Evolutionary conservation across 2,888 invertebrate species (phyloP).

Genomic region (Callyntrura sp.): DNA sequence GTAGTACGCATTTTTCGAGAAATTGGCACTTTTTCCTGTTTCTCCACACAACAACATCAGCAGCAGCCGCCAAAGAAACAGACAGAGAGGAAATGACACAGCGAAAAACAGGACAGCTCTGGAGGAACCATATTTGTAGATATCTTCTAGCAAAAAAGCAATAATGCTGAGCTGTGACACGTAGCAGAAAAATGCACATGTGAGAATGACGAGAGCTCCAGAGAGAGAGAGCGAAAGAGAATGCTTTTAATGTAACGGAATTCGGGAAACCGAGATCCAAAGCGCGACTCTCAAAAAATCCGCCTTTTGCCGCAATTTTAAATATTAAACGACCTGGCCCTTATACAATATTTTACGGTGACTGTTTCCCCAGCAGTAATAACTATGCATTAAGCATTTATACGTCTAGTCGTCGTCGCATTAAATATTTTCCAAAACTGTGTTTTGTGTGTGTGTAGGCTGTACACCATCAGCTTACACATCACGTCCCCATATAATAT

Average conservation of each 20-base stretch:
- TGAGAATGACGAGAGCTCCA: slow-evolving; percentile 62
- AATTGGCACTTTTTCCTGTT: background rate
- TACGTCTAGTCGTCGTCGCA: no score
- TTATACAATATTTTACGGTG: no score
- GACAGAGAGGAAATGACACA: background rate
- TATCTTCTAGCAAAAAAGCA: slow-evolving; percentile 52
- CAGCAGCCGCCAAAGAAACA: background rate
- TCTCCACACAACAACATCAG: background rate
- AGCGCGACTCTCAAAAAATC: no score
- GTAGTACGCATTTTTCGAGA: background rate
- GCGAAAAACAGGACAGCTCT: background rate
- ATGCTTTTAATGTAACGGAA: background rate
- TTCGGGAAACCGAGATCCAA: no score
- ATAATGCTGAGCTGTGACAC: slow-evolving; percentile 66
- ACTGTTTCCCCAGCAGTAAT: no score
- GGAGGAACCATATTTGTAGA: background rate
- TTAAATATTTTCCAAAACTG: no score
- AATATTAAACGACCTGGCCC: no score
- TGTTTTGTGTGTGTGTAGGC: no score
- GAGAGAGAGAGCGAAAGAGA: background rate
- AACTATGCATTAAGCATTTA: no score
- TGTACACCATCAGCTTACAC: no score
- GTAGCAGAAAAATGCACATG: slow-evolving; percentile 70
- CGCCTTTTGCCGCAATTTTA: no score
- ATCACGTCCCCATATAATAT: no score